phyloP scores from a whole-genome alignment of 2,888 invertebrate species.

The Rhagium mordax region DNA sequence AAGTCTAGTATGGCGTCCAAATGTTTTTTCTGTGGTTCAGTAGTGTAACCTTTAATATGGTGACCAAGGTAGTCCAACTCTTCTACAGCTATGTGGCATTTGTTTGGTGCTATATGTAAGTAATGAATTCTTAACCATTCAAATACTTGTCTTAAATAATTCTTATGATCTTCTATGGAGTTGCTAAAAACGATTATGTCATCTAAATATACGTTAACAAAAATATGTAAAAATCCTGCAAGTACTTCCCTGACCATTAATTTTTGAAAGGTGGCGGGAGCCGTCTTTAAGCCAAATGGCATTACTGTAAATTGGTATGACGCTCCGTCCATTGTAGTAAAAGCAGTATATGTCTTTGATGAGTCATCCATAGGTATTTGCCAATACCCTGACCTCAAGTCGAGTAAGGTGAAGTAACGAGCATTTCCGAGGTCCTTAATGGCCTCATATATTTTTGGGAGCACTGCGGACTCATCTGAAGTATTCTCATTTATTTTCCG shows the following conservation, averaged over 20 bases:
- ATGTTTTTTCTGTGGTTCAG: slow-evolving; percentile 8
- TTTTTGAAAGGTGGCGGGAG: background rate
- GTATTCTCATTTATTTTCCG: no score
- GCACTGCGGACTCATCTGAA: no score
- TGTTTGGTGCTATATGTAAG: slow-evolving; percentile 8
- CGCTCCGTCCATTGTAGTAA: background rate
- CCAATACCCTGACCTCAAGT: background rate
- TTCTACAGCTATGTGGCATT: slow-evolving; percentile 12
- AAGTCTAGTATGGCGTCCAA: background rate
- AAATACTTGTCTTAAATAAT: background rate
- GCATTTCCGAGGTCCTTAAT: background rate
- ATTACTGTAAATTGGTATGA: background rate
- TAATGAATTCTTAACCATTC: slow-evolving; percentile 27
- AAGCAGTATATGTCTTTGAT: no score
- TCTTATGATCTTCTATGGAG: background rate
- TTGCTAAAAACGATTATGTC: background rate
- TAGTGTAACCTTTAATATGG: background rate
- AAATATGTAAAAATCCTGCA: background rate
- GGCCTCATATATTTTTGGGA: background rate
- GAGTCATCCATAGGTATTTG: background rate
- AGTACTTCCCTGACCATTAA: no score
- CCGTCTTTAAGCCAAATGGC: background rate
- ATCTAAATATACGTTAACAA: background rate
- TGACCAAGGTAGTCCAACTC: slow-evolving; percentile 28
- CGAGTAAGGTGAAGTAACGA: background rate